Base-by-base conservation (phyloP, 2,113 vertebrate genomes). In the Onychostoma macrolepis region DNA sequence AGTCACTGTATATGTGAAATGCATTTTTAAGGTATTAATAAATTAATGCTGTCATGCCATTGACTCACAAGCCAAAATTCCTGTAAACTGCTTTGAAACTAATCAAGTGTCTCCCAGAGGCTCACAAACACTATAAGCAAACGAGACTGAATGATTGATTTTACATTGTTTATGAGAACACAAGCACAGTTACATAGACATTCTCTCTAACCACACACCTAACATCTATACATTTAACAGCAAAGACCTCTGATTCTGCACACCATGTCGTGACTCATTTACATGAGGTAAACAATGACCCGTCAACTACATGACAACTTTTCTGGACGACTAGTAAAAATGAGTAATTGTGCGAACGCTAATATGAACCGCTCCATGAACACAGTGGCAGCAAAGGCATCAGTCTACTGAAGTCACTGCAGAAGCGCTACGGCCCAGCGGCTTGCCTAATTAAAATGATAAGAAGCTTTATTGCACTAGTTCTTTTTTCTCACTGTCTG, bases 361-460 rank as follows among this genome's bases (percentile, higher is more conserved):
- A 24, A 71, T 36, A 72, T 53, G 43, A 69, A 48, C 28, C 9
- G 81, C 63, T 12, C 9, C 28, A 30, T 30, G 63, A 69, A 26
- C 28, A 43, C 81, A 63, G 41, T 28, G 30, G 53, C 86, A 71
- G 69, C 58, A 43, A 21, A 69, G 53, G 41, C 24, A 90, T 91
- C 88, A 86, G 87, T 84, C 88, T 92, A 89, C 89, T 91, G 94
- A 91, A 92, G 94, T 93, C 90, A 93, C 89, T 87, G 92, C 88
- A 90, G 92, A 93, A 90, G 90, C 90, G 94, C 94, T 94, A 95
- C 91, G 94, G 94, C 91, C 93, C 91, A 95, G 93, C 93, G 92
- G 91, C 92, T 95, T 94, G 94, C 93, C 93, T 95, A 95, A 96
- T 96, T 96, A 95, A 96, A 95, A 94, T 93, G 94, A 95, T 95